Evolutionary conservation across 2,888 invertebrate genomes (phyloP).

Genomic region (Leuctra nigra): DNA sequence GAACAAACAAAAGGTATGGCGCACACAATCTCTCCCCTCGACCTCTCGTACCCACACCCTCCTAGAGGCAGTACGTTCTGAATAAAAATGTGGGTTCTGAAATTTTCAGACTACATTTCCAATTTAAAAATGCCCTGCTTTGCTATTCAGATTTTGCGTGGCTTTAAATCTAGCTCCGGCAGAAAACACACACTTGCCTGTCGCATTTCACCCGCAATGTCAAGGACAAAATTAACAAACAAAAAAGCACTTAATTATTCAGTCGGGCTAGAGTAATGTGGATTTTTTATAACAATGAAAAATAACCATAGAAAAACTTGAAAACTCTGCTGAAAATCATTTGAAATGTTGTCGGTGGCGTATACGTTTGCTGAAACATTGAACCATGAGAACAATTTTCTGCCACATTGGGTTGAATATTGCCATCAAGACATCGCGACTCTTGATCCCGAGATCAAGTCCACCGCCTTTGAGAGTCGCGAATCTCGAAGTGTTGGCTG

Average conservation of each 20-base stretch:
- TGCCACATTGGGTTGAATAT: no score
- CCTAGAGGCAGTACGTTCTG: background rate
- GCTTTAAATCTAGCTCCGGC: slow-evolving; percentile 4
- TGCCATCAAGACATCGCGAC: no score
- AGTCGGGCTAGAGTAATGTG: background rate
- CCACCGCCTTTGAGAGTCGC: background rate
- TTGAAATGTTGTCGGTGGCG: background rate
- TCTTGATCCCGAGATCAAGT: no score
- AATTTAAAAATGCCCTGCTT: background rate
- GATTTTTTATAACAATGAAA: background rate
- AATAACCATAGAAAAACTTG: background rate
- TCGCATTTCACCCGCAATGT: background rate
- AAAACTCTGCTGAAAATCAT: background rate
- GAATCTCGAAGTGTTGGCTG: background rate
- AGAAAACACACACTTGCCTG: background rate
- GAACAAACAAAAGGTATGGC: background rate
- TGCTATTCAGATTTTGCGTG: slow-evolving; percentile 1
- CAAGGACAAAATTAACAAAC: slow-evolving; percentile 3
- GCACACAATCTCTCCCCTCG: no score
- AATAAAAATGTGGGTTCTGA: background rate
- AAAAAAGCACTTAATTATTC: background rate
- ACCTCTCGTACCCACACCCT: no score
- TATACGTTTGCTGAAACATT: no score
- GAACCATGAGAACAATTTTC: no score
- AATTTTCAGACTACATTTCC: background rate